Percentiles rank a stretch among this genome's conserved stretches.
These are phyloP conservation scores for Nephotettix cincticeps DNA, from an alignment of 1,140 invertebrate species.

Conservation along the genomic window DNA sequence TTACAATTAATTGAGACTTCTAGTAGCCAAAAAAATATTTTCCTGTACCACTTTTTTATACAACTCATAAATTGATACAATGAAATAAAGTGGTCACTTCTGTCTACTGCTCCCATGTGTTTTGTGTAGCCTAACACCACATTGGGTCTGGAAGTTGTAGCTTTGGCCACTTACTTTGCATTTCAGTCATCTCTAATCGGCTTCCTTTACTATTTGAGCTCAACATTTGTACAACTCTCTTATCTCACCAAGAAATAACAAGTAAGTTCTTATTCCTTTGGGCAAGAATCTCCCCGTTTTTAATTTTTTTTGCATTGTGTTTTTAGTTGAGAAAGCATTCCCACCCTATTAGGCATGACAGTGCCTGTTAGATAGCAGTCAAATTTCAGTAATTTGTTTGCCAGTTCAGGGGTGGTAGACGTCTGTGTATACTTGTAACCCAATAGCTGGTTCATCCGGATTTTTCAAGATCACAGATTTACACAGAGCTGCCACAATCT, in stretches of 20 bases:
- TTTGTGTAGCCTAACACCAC: slow-evolving; percentile 39
- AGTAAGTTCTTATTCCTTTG: background rate
- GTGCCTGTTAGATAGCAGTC: background rate
- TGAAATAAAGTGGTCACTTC: slow-evolving; percentile 40
- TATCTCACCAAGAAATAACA: slow-evolving; percentile 34
- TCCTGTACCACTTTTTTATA: slow-evolving; percentile 40
- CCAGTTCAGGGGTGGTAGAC: background rate
- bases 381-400: background rate
- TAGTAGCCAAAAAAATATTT: slow-evolving; percentile 36
- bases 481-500: background rate
- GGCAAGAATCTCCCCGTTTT: background rate
- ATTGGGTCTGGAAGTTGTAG: slow-evolving; percentile 32
- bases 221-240: slow-evolving; percentile 32
- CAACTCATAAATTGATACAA: slow-evolving; percentile 43
- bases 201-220: slow-evolving; percentile 27
- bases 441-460: background rate
- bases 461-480: slow-evolving; percentile 8
- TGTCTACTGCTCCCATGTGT: slow-evolving; percentile 28
- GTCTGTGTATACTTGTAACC: slow-evolving; percentile 4
- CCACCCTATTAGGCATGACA: background rate
- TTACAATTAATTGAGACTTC: slow-evolving; percentile 24
- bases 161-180: slow-evolving; percentile 22
- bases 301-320: background rate
- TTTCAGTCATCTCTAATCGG: slow-evolving; percentile 15
- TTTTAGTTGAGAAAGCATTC: no score